These are phyloP conservation scores for Homarus gammarus DNA, from an alignment of 2,888 invertebrate species.

Conservation along the genomic window DNA sequence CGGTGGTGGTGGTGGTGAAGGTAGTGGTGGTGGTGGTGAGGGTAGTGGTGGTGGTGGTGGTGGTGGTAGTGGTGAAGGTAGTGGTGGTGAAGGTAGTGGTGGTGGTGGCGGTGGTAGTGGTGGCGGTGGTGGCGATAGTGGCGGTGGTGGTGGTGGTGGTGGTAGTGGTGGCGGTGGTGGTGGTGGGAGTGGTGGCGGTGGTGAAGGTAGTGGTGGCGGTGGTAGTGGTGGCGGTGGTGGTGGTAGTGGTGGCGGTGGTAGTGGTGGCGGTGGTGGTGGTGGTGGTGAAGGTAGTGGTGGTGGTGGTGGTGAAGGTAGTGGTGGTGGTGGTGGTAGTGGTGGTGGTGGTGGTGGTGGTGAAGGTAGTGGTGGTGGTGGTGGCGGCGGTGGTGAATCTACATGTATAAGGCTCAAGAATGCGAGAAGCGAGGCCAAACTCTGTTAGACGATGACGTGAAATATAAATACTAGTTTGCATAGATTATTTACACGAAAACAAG, in stretches of 20 bases:
- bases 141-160: background rate
- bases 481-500: too few species aligned
- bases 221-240: too few species aligned
- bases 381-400: too few species aligned
- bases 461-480: too few species aligned
- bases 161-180: background rate
- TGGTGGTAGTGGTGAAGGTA: constrained; percentile 1
- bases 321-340: background rate
- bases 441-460: too few species aligned
- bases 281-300: background rate
- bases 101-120: background rate
- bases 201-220: constrained; percentile 5
- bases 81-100: background rate
- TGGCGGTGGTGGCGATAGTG: background rate
- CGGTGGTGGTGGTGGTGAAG: too few species aligned
- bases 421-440: too few species aligned
- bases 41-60: constrained; percentile 19
- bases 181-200: background rate
- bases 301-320: background rate
- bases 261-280: background rate
- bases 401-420: too few species aligned
- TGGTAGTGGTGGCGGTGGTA: background rate
- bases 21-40: too few species aligned
- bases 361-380: constrained; percentile 1
- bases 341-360: background rate